These are phyloP conservation scores for Enteromius thamalakanensis DNA, from an alignment of 2,797 vertebrate species.

Conservation along the genomic window DNA sequence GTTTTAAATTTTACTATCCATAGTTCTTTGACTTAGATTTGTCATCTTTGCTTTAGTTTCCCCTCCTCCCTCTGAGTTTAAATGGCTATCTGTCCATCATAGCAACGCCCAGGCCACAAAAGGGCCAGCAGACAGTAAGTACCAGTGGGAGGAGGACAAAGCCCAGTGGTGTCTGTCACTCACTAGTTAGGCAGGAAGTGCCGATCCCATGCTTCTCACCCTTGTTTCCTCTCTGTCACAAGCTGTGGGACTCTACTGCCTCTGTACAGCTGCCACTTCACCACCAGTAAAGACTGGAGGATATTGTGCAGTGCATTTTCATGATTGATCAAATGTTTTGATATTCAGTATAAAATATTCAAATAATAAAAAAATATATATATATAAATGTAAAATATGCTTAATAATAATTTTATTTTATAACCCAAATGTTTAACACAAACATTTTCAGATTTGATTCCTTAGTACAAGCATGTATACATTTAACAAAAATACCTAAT, in stretches of 20 bases:
- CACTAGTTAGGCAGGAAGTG: conserved; percentile 68
- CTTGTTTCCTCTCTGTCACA: conserved; percentile 64
- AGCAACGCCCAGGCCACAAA: conserved; percentile 49
- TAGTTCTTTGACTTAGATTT: not conserved
- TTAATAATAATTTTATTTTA: too few species aligned
- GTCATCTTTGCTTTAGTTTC: conserved; percentile 25
- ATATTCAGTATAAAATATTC: not conserved
- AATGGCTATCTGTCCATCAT: conserved; percentile 54
- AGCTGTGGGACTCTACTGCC: conserved; percentile 53
- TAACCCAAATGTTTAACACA: too few species aligned
- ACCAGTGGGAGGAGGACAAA: conserved; percentile 42
- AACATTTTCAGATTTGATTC: too few species aligned
- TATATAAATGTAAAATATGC: too few species aligned
- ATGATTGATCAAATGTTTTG: not conserved
- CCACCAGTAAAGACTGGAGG: conserved; percentile 9
- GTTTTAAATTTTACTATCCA: not conserved
- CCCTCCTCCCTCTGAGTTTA: conserved; percentile 17
- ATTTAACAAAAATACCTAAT: too few species aligned
- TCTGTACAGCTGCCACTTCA: not conserved
- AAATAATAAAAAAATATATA: not conserved
- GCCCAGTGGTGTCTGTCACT: conserved; percentile 64
- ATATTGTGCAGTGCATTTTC: not conserved
- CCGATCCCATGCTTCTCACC: conserved; percentile 64
- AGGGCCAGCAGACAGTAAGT: conserved; percentile 46
- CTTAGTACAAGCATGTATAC: too few species aligned